Evolutionary conservation across 2,888 invertebrate species (phyloP).

Genomic region (Incurvaria masculella): DNA sequence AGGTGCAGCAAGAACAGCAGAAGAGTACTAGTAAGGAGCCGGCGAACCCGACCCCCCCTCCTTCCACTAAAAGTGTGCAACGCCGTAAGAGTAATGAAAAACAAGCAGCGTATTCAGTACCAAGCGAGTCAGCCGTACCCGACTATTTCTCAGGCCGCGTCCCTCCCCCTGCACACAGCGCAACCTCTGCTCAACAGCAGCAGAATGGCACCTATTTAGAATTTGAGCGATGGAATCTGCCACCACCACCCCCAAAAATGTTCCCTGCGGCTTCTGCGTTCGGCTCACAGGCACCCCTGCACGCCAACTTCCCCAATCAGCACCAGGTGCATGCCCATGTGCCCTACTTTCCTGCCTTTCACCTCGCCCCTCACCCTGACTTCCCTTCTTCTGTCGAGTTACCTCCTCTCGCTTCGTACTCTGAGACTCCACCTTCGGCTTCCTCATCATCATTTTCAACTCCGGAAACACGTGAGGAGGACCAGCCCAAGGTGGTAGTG

Average conservation of each 20-base stretch:
- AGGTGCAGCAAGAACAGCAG: slow-evolving; percentile 54
- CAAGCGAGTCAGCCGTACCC: slow-evolving; percentile 55
- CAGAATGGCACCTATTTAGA: slow-evolving; percentile 74
- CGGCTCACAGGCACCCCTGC: slow-evolving; percentile 55
- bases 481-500: slow-evolving; percentile 80
- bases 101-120: slow-evolving; percentile 36
- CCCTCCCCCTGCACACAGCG: slow-evolving; percentile 71
- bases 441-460: slow-evolving; percentile 55
- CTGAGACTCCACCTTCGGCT: slow-evolving; percentile 57
- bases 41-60: slow-evolving; percentile 25
- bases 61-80: slow-evolving; percentile 29
- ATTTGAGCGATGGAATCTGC: slow-evolving; percentile 78
- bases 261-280: slow-evolving; percentile 61
- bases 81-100: slow-evolving; percentile 63
- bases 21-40: slow-evolving; percentile 35
- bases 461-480: slow-evolving; percentile 61
- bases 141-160: slow-evolving; percentile 59
- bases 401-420: slow-evolving; percentile 57
- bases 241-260: slow-evolving; percentile 66
- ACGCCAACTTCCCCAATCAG: slow-evolving; percentile 58
- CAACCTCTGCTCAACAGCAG: slow-evolving; percentile 50
- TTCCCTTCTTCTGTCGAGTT: slow-evolving; percentile 65
- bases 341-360: slow-evolving; percentile 76
- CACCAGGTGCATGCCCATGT: slow-evolving; percentile 65
- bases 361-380: slow-evolving; percentile 67